A percentile compares a stretch with the other conserved stretches of the same genome.
Evolutionary conservation across 2,888 invertebrate genomes (phyloP).

Genomic region (Tenthredo notha): DNA sequence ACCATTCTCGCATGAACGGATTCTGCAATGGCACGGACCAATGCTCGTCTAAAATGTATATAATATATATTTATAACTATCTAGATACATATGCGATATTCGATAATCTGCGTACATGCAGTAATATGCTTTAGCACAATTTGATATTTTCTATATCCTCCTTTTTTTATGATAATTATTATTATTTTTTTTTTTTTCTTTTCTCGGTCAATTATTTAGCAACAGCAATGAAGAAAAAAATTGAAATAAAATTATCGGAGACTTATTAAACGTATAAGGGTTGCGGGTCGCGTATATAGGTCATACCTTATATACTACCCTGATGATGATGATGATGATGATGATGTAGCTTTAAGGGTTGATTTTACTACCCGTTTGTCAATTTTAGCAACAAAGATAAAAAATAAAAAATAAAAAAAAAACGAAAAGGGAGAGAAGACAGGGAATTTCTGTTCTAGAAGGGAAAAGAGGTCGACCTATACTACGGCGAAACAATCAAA

Average conservation of each 20-base stretch:
- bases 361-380: not conserved
- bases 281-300: not conserved
- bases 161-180: too few species aligned
- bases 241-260: not conserved
- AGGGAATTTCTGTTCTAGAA: not conserved
- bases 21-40: slow-evolving; percentile 13
- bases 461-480: not conserved
- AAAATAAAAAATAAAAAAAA: too few species aligned
- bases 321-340: too few species aligned
- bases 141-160: not conserved
- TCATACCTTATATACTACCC: not conserved
- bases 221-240: not conserved
- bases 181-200: not conserved
- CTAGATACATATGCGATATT: not conserved
- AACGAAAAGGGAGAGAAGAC: too few species aligned
- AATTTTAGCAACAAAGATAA: not conserved
- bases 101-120: not conserved
- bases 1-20: slow-evolving; percentile 37
- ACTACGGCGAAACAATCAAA: slow-evolving; percentile 40
- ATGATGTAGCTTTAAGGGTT: not conserved
- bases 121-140: not conserved
- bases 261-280: not conserved
- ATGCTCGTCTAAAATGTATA: slow-evolving; percentile 11
- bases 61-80: not conserved
- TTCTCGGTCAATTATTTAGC: not conserved